A percentile compares a stretch with the other conserved stretches of the same genome.
These are phyloP conservation scores for Nebria brevicollis DNA, from an alignment of 2,888 invertebrate species.

Conservation along the genomic window DNA sequence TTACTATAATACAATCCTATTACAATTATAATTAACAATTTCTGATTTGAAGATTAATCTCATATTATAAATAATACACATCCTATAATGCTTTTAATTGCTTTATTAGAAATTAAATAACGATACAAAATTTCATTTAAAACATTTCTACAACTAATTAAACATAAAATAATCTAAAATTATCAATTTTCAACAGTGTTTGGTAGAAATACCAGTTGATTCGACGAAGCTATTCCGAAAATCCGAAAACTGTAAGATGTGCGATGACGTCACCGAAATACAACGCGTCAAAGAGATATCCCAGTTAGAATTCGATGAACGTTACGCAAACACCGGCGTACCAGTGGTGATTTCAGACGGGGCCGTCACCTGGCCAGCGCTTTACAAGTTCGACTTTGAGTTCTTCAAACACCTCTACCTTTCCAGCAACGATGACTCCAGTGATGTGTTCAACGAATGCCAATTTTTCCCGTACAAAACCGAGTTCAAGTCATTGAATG, in stretches of 20 bases:
- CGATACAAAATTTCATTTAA: too few relatives aligned
- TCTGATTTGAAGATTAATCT: too few relatives aligned
- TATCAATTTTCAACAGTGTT: constrained; percentile 54
- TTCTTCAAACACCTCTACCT: constrained; percentile 85
- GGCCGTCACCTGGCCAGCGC: constrained; percentile 82
- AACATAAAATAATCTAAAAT: neutral
- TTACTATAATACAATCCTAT: too few relatives aligned
- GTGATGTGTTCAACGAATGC: constrained; percentile 68
- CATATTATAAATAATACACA: too few relatives aligned
- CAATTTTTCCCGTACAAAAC: constrained; percentile 96
- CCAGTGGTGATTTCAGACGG: constrained; percentile 91
- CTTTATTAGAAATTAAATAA: too few relatives aligned
- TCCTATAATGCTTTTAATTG: too few relatives aligned
- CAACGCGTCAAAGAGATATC: constrained; percentile 74
- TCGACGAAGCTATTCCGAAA: constrained; percentile 72
- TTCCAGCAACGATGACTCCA: constrained; percentile 60
- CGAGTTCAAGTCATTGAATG: constrained; percentile 78
- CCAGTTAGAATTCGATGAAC: constrained; percentile 74
- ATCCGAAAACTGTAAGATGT: constrained; percentile 84
- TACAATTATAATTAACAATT: too few relatives aligned
- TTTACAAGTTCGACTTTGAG: constrained; percentile 70
- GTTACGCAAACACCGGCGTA: constrained; percentile 79
- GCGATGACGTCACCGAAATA: constrained; percentile 71
- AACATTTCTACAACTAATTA: too few relatives aligned
- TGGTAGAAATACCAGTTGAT: constrained; percentile 58